Conservation (phyloP, 1,140 invertebrate genomes). For the Achatina immaculata region DNA sequence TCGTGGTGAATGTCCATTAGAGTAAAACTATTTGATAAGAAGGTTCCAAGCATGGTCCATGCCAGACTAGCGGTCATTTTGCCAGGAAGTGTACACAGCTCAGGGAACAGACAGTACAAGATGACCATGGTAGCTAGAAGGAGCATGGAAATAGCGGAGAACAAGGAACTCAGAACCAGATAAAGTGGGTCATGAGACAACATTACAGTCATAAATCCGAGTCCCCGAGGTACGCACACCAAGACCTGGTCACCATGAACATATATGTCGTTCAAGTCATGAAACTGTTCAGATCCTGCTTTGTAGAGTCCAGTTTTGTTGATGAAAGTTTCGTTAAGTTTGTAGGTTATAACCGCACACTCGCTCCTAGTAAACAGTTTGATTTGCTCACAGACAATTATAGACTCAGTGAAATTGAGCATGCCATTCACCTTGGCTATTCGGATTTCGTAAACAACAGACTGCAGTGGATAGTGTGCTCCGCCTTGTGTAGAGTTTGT, state of each 20-base stretch:
- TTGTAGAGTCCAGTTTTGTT: background rate
- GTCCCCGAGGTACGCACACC: background rate
- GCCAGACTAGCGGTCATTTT: constrained; percentile 6
- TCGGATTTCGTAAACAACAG: background rate
- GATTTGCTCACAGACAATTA: no score
- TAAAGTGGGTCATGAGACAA: background rate
- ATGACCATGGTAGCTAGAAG: background rate
- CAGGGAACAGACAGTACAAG: background rate
- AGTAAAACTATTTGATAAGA: background rate
- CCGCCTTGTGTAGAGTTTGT: background rate
- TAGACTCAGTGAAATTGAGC: background rate
- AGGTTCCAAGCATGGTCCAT: background rate
- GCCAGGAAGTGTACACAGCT: background rate
- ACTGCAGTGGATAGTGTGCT: background rate
- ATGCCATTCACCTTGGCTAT: background rate
- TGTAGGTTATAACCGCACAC: background rate
- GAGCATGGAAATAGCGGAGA: background rate
- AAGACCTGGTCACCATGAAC: background rate
- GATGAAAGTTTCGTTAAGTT: background rate
- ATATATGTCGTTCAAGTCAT: background rate
- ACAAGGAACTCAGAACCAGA: no score
- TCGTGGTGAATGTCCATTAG: background rate
- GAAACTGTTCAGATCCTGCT: background rate
- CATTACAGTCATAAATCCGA: no score
- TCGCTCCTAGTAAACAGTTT: background rate